A percentile compares a stretch with the other conserved stretches of the same genome.
phyloP scores from a whole-genome alignment of 2,797 vertebrate genomes.

The Diceros bicornis region DNA sequence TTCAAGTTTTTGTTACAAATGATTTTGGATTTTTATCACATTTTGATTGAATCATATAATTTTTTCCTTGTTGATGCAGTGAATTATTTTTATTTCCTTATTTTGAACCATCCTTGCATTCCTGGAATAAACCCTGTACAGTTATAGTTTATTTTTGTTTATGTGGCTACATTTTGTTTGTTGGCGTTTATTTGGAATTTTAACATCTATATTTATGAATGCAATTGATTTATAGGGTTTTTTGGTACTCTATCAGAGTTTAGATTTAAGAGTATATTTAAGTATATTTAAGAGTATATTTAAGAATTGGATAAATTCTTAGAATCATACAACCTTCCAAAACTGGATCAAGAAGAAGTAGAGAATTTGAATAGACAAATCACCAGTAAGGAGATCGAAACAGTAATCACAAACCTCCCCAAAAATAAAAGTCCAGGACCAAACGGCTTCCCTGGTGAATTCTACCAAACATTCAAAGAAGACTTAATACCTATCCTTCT shows the following conservation, averaged over 20 bases:
- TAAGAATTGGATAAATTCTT: too few species aligned
- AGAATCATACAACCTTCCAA: too few species aligned
- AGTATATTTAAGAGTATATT: too few species aligned
- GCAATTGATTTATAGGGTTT: not conserved
- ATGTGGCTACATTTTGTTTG: slow-evolving; percentile 15
- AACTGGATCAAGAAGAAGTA: too few species aligned
- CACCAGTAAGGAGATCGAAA: too few species aligned
- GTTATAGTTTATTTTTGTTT: slow-evolving; percentile 49
- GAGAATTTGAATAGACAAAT: too few species aligned
- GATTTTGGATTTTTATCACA: not conserved
- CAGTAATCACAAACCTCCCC: too few species aligned
- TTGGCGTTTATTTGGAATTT: slow-evolving; percentile 61
- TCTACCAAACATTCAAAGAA: too few species aligned
- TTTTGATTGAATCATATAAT: slow-evolving; percentile 17
- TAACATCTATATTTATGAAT: slow-evolving; percentile 44
- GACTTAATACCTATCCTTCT: too few species aligned
- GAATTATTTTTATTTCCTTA: slow-evolving; percentile 56
- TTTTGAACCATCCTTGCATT: slow-evolving; percentile 62
- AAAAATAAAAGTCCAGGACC: too few species aligned
- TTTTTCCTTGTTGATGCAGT: slow-evolving; percentile 21
- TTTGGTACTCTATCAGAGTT: not conserved
- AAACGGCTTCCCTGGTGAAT: too few species aligned
- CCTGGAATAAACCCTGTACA: not conserved
- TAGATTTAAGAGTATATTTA: slow-evolving; percentile 29
- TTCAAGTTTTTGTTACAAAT: slow-evolving; percentile 24